These are phyloP conservation scores for Melanostigma gelatinosum DNA, from an alignment of 2,113 vertebrate genomes.

Conservation along the genomic window DNA sequence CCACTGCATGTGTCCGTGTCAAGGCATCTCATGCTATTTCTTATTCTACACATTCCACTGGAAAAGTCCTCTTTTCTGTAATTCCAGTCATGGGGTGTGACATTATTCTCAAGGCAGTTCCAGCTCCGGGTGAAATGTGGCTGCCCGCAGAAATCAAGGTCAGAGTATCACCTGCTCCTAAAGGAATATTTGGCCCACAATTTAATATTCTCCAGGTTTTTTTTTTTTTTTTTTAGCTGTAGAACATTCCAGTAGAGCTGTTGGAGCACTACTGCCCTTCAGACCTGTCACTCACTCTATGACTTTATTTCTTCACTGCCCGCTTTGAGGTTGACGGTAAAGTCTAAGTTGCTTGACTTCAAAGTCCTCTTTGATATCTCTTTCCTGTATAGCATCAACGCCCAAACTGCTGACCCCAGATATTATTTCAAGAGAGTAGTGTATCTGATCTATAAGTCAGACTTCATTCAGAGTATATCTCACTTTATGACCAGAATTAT, in stretches of 20 bases:
- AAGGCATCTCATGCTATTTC: slow-evolving; percentile 53
- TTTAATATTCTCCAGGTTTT: slow-evolving; percentile 60
- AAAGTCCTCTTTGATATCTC: slow-evolving; percentile 74
- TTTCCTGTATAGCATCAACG: slow-evolving; percentile 64
- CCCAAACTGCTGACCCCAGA: slow-evolving; percentile 59
- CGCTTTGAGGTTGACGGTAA: slow-evolving; percentile 34
- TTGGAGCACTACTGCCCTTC: slow-evolving; percentile 63
- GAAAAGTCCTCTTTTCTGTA: slow-evolving; percentile 47
- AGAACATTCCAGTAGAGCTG: slow-evolving; percentile 38
- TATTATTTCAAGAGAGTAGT: slow-evolving; percentile 37
- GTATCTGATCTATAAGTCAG: slow-evolving; percentile 55
- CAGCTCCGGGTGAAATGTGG: slow-evolving; percentile 23
- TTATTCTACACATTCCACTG: slow-evolving; percentile 21
- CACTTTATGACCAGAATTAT: slow-evolving; percentile 45
- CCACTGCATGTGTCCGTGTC: slow-evolving; percentile 21
- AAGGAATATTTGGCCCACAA: slow-evolving; percentile 27
- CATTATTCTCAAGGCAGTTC: slow-evolving; percentile 43
- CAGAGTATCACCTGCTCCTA: slow-evolving; percentile 48
- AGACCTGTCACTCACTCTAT: slow-evolving; percentile 51
- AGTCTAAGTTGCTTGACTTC: slow-evolving; percentile 58
- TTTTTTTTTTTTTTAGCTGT: slow-evolving; percentile 24
- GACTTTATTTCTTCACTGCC: slow-evolving; percentile 32
- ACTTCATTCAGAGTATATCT: slow-evolving; percentile 72
- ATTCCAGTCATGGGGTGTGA: slow-evolving; percentile 50
- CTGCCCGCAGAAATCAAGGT: slow-evolving; percentile 56